Percentiles rank a stretch among this genome's conserved stretches.
Evolutionary conservation across 2,888 invertebrate genomes (phyloP).

Genomic region (Podabrus alpinus): DNA sequence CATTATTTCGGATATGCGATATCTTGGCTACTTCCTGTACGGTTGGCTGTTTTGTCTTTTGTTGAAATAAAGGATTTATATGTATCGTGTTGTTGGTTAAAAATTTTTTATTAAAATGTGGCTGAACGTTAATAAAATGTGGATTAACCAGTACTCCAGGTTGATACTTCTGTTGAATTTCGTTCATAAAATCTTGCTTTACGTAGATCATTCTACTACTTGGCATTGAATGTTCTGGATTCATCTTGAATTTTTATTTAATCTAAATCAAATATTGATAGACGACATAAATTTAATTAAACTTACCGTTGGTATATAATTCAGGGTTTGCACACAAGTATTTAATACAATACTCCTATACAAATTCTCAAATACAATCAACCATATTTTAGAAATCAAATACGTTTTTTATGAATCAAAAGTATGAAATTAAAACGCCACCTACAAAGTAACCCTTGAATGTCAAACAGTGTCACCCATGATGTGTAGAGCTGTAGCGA

Average conservation of each 20-base stretch:
- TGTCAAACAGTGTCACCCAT: not conserved
- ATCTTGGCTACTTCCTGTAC: not conserved
- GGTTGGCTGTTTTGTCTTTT: not conserved
- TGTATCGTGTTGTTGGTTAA: slow-evolving; percentile 45
- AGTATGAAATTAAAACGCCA: not conserved
- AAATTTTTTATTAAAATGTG: slow-evolving; percentile 41
- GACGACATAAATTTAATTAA: not conserved
- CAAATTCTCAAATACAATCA: not conserved
- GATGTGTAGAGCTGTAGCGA: no score
- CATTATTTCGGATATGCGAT: not conserved
- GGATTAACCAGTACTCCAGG: slow-evolving; percentile 51
- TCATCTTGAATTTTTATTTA: not conserved
- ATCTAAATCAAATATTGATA: not conserved
- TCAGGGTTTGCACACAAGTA: not conserved
- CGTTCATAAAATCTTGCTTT: slow-evolving; percentile 29
- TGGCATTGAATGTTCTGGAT: not conserved
- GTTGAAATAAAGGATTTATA: slow-evolving; percentile 50
- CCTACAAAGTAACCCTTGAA: not conserved
- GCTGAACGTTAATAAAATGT: slow-evolving; percentile 46
- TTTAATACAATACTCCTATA: not conserved
- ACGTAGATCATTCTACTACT: slow-evolving; percentile 36
- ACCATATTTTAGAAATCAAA: not conserved
- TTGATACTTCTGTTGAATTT: slow-evolving; percentile 17
- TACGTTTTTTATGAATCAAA: not conserved
- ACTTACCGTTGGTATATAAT: not conserved